Evolutionary conservation across 2,797 vertebrate genomes (phyloP).

Genomic region (Kryptolebias ocellatus): DNA sequence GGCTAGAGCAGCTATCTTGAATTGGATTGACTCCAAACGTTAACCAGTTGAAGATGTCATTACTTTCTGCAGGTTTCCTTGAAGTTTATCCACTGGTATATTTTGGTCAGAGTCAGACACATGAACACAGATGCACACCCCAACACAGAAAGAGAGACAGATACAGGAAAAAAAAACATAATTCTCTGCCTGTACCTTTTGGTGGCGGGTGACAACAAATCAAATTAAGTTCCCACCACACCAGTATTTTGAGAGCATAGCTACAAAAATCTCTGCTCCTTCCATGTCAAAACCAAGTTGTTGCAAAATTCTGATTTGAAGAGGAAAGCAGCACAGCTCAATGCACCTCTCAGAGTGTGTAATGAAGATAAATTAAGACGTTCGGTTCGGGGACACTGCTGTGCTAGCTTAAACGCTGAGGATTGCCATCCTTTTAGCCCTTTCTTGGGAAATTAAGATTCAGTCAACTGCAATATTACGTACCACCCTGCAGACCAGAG

Average conservation of each 20-base stretch:
- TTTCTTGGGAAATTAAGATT: conserved; percentile 71
- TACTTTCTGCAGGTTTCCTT: too few relatives aligned
- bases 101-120: too few relatives aligned
- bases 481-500: conserved; percentile 64
- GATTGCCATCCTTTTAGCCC: conserved; percentile 62
- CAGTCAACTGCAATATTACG: conserved; percentile 65
- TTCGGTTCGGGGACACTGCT: conserved; percentile 65
- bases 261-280: conserved; percentile 13
- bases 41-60: too few relatives aligned
- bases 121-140: too few relatives aligned
- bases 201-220: too few relatives aligned
- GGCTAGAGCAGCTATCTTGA: too few relatives aligned
- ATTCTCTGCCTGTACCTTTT: too few relatives aligned
- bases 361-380: conserved; percentile 82
- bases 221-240: neutral
- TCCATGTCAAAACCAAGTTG: conserved; percentile 36
- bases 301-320: conserved; percentile 39
- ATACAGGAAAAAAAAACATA: too few relatives aligned
- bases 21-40: too few relatives aligned
- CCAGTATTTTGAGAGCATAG: neutral
- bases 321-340: conserved; percentile 60
- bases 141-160: too few relatives aligned
- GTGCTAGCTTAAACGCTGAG: conserved; percentile 63
- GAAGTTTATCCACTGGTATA: too few relatives aligned
- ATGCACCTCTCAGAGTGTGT: conserved; percentile 57